Evolutionary conservation across 2,113 vertebrate species (phyloP), one percentile per base, ranked within the genome.

Genomic region (Collichthys lucidus): DNA sequence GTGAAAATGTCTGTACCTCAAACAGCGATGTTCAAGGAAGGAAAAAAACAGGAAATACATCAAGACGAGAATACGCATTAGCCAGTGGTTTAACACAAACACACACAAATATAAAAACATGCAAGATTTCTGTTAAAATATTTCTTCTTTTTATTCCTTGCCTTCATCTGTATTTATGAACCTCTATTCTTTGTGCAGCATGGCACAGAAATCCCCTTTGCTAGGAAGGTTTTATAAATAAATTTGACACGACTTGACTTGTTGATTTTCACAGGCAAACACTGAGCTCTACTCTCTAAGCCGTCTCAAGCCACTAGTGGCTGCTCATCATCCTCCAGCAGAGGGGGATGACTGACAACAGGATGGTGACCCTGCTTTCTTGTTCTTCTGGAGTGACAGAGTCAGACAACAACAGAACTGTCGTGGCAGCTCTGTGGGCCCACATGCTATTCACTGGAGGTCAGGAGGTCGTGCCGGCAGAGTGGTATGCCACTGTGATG

Each of bases 261-360:
- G 80, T 72, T 65, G 47, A 74, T 81, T 68, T 79, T 76, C 49
- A 50, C 52, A 64, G 69, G 40, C 74, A 61, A 82, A 75, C 70
- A 67, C 75, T 14, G 52, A 83, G 82, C 75, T 73, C 22, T 35
- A 53, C 72, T 84, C 78, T 83, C 29, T 47, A 46, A 83, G 81
- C 42, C 47, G 2, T 67, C 74, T 81, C 50, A 42, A 86, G 56
- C 79, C 88, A 57, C 72, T 55, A 47, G 75, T 14, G 80, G 17
- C 78, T 74, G 71, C 76, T 88, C 84, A 55, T 88, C 88, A 82
- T 83, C 68, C 66, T 84, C 66, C 72, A 59, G 70, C 15, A 1
- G 50, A 46, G 60, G 22, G 22, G 72, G 57, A 87, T 87, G 80
- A 88, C 61, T 92, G 92, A 89, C 90, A 87, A 86, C 82, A 35